These are phyloP conservation scores for Macaria liturata DNA, from an alignment of 2,888 invertebrate genomes.

Conservation along the genomic window DNA sequence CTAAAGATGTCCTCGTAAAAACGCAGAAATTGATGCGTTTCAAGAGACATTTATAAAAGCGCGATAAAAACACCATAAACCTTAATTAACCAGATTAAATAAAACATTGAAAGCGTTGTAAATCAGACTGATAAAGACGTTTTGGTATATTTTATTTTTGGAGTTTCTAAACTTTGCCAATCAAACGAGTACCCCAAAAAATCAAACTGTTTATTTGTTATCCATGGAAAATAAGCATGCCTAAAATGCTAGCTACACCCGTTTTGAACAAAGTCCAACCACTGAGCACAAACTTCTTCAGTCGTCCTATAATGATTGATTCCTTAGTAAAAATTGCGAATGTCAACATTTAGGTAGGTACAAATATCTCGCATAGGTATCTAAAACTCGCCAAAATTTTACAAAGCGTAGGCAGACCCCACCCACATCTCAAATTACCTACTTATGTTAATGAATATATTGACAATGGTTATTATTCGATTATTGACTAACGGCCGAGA, in stretches of 20 bases:
- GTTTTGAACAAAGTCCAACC: too few species aligned
- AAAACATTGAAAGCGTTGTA: conserved; percentile 13
- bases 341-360: too few species aligned
- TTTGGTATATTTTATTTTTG: background rate
- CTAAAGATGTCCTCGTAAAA: background rate
- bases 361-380: too few species aligned
- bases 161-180: too few species aligned
- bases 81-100: conserved; percentile 12
- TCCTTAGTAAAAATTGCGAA: too few species aligned
- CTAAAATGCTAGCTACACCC: too few species aligned
- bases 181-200: too few species aligned
- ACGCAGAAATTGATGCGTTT: conserved; percentile 11
- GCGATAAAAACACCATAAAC: conserved; percentile 15
- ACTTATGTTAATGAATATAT: conserved; percentile 13
- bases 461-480: conserved; percentile 4
- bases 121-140: conserved; percentile 14
- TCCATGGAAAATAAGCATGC: too few species aligned
- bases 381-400: too few species aligned
- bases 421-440: conserved; percentile 10
- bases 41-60: conserved; percentile 9
- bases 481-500: conserved; percentile 1
- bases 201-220: too few species aligned
- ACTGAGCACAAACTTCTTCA: too few species aligned
- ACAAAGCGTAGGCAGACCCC: background rate
- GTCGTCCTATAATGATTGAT: too few species aligned